Evolutionary conservation across 2,888 invertebrate species (phyloP).

Genomic region (Agrochola lota): DNA sequence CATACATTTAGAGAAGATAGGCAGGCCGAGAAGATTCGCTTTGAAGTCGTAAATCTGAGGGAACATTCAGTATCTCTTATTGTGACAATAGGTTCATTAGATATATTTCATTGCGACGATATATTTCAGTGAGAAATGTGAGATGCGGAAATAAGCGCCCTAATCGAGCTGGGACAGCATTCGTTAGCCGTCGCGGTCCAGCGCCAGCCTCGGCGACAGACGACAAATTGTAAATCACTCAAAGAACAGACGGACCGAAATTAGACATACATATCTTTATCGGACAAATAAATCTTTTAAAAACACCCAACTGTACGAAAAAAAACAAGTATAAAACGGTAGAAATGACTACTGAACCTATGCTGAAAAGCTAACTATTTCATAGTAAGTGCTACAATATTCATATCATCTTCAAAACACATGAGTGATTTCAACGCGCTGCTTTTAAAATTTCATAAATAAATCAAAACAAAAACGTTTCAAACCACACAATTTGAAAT

Average conservation of each 20-base stretch:
- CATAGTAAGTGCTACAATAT: constrained; percentile 23
- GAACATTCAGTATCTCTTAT: constrained; percentile 39
- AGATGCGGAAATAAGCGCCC: constrained; percentile 82
- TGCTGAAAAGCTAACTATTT: neutral
- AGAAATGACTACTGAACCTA: constrained; percentile 3
- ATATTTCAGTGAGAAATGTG: constrained; percentile 79
- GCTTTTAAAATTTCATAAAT: constrained; percentile 56
- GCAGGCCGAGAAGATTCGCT: constrained; percentile 32
- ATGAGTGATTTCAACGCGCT: constrained; percentile 42
- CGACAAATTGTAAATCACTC: constrained; percentile 81
- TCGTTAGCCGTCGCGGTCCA: constrained; percentile 80
- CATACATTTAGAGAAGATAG: constrained; percentile 62
- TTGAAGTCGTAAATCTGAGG: constrained; percentile 52
- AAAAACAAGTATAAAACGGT: constrained; percentile 47
- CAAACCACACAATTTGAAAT: constrained; percentile 47
- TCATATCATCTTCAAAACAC: constrained; percentile 26
- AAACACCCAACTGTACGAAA: constrained; percentile 55
- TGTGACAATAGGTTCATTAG: constrained; percentile 57
- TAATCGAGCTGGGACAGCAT: constrained; percentile 77
- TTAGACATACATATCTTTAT: constrained; percentile 75
- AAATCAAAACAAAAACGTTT: constrained; percentile 51
- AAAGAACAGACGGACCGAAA: constrained; percentile 75
- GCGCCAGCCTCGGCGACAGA: constrained; percentile 76
- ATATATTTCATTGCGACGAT: constrained; percentile 67
- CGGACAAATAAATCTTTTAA: constrained; percentile 69